phyloP scores from a whole-genome alignment of 1,140 invertebrate genomes.

The Cyclargus thomasi region DNA sequence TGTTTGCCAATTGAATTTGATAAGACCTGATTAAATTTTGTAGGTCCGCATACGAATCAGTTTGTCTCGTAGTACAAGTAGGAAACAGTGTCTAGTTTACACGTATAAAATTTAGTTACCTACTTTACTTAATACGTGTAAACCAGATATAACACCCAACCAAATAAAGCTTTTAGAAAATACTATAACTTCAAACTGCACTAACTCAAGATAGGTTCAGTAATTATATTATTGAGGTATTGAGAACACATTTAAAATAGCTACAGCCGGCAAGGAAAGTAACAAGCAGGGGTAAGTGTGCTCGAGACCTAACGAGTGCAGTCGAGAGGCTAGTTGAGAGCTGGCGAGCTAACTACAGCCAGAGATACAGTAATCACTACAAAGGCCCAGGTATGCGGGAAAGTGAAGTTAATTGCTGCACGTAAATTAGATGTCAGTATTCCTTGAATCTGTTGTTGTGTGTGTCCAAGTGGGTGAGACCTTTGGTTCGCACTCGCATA shows the following conservation, averaged over 20 bases:
- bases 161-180: too few relatives aligned
- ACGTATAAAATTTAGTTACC: too few relatives aligned
- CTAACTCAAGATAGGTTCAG: neutral
- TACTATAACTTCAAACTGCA: neutral
- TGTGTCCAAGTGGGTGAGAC: too few relatives aligned
- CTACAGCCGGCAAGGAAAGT: slow-evolving; percentile 32
- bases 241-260: slow-evolving; percentile 1
- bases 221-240: neutral
- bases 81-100: too few relatives aligned
- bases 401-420: neutral
- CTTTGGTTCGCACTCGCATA: too few relatives aligned
- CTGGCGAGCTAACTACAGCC: slow-evolving; percentile 42
- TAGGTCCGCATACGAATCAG: too few relatives aligned
- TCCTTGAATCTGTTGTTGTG: too few relatives aligned
- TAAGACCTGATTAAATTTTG: too few relatives aligned
- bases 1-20: too few relatives aligned
- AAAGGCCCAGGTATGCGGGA: slow-evolving; percentile 18
- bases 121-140: too few relatives aligned
- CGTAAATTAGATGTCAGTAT: neutral
- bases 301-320: slow-evolving; percentile 49
- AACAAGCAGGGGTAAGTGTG: slow-evolving; percentile 44
- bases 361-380: slow-evolving; percentile 23
- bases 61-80: too few relatives aligned
- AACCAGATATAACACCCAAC: too few relatives aligned
- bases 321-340: slow-evolving; percentile 41